phyloP scores from a whole-genome alignment of 2,113 vertebrate species.

The Gyps fulvus region DNA sequence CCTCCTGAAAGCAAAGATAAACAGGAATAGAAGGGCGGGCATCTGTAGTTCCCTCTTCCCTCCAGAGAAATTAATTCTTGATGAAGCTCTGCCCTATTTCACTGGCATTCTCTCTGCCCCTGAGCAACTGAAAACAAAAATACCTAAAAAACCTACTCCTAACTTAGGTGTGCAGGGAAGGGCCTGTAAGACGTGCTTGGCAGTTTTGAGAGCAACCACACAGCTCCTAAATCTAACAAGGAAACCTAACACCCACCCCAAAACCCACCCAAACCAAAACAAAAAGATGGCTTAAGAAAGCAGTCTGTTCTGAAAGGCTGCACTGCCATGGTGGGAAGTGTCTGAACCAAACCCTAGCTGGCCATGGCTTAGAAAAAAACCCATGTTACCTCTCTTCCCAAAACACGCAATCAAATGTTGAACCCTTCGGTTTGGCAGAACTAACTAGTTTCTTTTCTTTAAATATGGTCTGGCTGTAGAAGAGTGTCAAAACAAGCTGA shows the following conservation, averaged over 20 bases:
- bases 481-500: neutral
- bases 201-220: neutral
- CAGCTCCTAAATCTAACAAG: neutral
- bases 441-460: neutral
- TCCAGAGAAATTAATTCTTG: neutral
- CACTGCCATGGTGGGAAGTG: rapidly evolving
- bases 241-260: neutral
- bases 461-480: neutral
- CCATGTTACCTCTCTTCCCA: neutral
- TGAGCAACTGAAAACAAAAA: neutral
- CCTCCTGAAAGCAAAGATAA: slow-evolving; percentile 58
- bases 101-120: neutral
- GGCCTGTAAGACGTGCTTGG: neutral
- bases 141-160: neutral
- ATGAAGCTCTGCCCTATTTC: neutral
- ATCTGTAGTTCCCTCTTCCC: neutral
- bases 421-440: neutral
- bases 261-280: neutral
- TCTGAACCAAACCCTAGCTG: neutral
- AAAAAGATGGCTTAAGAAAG: neutral
- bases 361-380: neutral
- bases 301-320: neutral
- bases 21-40: slow-evolving; percentile 29
- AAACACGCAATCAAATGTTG: neutral
- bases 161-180: neutral